phyloP scores from a whole-genome alignment of 2,888 invertebrate genomes.

The Andrena bicolor region DNA sequence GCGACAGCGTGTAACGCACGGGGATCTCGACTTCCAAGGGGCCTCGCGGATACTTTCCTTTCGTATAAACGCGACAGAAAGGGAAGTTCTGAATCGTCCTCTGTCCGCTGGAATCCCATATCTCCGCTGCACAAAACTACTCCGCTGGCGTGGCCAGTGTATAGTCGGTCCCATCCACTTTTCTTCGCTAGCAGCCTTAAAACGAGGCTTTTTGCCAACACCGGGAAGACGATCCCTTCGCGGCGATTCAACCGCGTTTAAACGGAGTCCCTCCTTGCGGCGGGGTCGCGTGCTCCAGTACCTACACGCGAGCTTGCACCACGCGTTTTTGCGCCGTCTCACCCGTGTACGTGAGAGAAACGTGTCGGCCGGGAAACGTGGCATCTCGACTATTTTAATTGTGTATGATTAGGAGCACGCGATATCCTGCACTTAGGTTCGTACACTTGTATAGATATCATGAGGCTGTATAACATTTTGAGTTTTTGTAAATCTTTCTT shows the following conservation, averaged over 20 bases:
- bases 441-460: background rate
- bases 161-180: constrained; percentile 49
- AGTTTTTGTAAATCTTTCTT: too few species aligned
- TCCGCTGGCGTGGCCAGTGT: constrained; percentile 62
- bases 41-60: constrained; percentile 17
- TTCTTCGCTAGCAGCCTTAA: constrained; percentile 45
- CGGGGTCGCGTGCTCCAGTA: constrained; percentile 9
- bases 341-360: background rate
- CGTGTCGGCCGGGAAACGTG: background rate
- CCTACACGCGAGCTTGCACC: constrained; percentile 1
- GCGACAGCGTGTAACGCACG: background rate
- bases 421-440: background rate
- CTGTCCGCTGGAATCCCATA: constrained; percentile 59
- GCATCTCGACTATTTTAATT: constrained; percentile 12
- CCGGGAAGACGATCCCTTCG: constrained; percentile 38
- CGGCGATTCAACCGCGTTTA: constrained; percentile 39
- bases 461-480: too few species aligned
- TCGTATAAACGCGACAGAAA: constrained; percentile 44
- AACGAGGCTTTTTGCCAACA: constrained; percentile 66
- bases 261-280: constrained; percentile 2
- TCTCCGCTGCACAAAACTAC: constrained; percentile 55
- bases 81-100: constrained; percentile 59
- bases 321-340: constrained; percentile 12
- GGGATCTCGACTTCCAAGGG: background rate
- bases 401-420: background rate